Base-by-base conservation (phyloP, 2,797 vertebrate species). In the Myotis findleyi region DNA sequence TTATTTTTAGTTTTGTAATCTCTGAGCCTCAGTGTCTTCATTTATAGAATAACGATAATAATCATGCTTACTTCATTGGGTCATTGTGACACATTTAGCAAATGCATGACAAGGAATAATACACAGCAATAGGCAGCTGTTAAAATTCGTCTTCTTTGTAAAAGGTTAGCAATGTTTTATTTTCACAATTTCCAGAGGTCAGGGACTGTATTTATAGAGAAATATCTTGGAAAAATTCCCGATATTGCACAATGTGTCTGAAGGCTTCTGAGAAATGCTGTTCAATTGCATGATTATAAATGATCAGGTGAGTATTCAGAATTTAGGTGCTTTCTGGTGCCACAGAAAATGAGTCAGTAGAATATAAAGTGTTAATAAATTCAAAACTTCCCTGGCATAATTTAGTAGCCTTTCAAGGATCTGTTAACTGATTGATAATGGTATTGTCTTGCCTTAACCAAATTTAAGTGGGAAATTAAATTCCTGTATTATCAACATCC, bases 391-490 rank as follows among this genome's bases (percentile, higher is more conserved):
- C 7, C 7, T 41, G 9, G 30, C 21, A 82, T 87, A 93, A 79
- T 89, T 95, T 91, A 87, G 33, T 64, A 93, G 44, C 16, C 38
- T 33, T 90, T 94, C 18, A 91, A 51, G 51, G 80, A 57, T 79
- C 21, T 93, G 57, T 33, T 94, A 80, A 64, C 69, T 83, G 18
- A 41, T 77, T 77, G 76, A 76, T 90, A 79, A 85, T 51, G 59
- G 55, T 73, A 13, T 36, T 95, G 51, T 49, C 23, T 87, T 94
- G 7, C 27, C 30, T 69, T 96, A 75, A 55, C 17, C 53, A 93
- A 88, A 95, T 90, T 92, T 92, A 87, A 94, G 21, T 71, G 73
- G 23, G 18, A 91, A 86, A 97, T 82, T 93, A 71, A 81, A 85
- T 62, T 91, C 51, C 21, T 69, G 10, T 93, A 51, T 83, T 80